Percentiles rank a stretch among this genome's conserved stretches.
Conservation (phyloP, 2,888 invertebrate genomes). For the Scaptomyza flava region DNA sequence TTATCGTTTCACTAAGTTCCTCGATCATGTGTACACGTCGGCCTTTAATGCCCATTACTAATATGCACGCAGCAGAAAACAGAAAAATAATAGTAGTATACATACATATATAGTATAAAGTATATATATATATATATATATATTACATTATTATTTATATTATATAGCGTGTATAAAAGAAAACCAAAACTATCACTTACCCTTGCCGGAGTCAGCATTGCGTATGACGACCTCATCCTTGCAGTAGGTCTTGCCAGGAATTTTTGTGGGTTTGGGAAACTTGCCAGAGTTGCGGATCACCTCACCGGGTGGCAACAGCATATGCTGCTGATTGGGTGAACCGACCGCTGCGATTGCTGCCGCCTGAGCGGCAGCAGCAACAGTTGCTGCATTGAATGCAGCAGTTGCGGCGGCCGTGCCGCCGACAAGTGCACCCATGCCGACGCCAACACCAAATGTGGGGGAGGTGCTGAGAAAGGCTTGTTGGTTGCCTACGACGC, state of each 20-base stretch:
- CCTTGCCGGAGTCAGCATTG: slow-evolving; percentile 98
- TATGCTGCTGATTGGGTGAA: slow-evolving; percentile 82
- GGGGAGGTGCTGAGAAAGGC: slow-evolving; percentile 86
- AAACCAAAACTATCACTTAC: slow-evolving; percentile 84
- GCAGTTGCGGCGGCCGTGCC: slow-evolving; percentile 56
- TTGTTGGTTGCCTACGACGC: slow-evolving; percentile 60
- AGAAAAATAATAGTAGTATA: slow-evolving; percentile 7
- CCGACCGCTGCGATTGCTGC: slow-evolving; percentile 81
- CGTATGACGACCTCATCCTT: slow-evolving; percentile 98
- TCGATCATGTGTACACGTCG: slow-evolving; percentile 99
- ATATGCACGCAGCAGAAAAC: slow-evolving; percentile 21
- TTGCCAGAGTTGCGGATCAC: slow-evolving; percentile 94
- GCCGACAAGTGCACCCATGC: slow-evolving; percentile 57
- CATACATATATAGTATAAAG: no score
- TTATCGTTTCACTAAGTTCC: slow-evolving; percentile 98
- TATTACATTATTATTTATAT: no score
- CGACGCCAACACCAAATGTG: slow-evolving; percentile 82
- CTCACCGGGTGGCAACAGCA: slow-evolving; percentile 91
- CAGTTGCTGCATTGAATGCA: slow-evolving; percentile 66
- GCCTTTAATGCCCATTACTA: slow-evolving; percentile 99
- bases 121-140: no score
- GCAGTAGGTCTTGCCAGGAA: slow-evolving; percentile 96
- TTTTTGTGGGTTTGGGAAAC: slow-evolving; percentile 94
- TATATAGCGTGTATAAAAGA: background rate
- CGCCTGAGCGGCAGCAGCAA: slow-evolving; percentile 73